phyloP scores from a whole-genome alignment of 1,140 invertebrate genomes.

The Atopsyche davidsoni region DNA sequence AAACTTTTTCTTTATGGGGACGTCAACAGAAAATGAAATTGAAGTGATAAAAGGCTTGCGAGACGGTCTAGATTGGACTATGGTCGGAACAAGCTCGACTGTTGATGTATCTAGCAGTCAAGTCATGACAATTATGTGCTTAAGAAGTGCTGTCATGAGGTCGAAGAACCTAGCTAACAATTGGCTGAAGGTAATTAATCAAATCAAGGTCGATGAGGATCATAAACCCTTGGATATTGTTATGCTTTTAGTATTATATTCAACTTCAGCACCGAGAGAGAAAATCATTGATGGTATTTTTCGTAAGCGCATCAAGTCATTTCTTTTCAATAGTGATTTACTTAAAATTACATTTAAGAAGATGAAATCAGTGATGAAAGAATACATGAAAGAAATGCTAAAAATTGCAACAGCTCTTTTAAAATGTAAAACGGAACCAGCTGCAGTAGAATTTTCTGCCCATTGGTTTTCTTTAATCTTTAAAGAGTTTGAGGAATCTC shows the following conservation, averaged over 20 bases:
- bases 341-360: conserved; percentile 39
- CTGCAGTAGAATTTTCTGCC: conserved; percentile 38
- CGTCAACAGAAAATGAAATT: conserved; percentile 33
- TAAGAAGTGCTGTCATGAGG: conserved; percentile 41
- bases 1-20: conserved; percentile 40
- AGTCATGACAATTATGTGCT: conserved; percentile 40
- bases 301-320: conserved; percentile 40
- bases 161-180: conserved; percentile 39
- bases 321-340: conserved; percentile 37
- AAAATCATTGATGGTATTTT: conserved; percentile 40
- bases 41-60: conserved; percentile 38
- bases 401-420: conserved; percentile 38
- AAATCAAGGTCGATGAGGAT: conserved; percentile 36
- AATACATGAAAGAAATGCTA: conserved; percentile 39
- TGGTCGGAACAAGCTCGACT: conserved; percentile 30
- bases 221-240: conserved; percentile 45
- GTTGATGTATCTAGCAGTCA: conserved; percentile 42
- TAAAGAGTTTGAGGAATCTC: conserved; percentile 36
- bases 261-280: conserved; percentile 39
- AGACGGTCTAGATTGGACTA: conserved; percentile 39
- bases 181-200: conserved; percentile 41
- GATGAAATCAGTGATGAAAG: conserved; percentile 40
- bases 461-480: conserved; percentile 42
- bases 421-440: conserved; percentile 35
- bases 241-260: conserved; percentile 40